A percentile compares a stretch with the other conserved stretches of the same genome.
These are phyloP conservation scores for Ispidina picta DNA, from an alignment of 2,797 vertebrate genomes.

Conservation along the genomic window DNA sequence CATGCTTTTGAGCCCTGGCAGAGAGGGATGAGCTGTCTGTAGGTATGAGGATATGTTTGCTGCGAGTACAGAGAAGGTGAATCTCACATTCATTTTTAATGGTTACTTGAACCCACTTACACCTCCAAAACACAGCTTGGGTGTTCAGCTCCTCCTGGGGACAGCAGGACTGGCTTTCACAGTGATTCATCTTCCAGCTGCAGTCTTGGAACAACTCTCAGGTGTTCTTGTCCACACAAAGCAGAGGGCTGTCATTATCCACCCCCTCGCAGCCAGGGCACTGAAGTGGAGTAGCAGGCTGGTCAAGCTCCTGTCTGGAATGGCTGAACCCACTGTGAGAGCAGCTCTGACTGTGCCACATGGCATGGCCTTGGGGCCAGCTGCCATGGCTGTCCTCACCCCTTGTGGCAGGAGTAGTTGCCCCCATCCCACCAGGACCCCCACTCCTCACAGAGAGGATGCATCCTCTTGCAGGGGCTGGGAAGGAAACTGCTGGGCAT, in stretches of 20 bases:
- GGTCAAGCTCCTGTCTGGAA: background rate
- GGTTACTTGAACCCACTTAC: background rate
- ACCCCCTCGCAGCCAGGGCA: background rate
- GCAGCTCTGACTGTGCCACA: fast-evolving
- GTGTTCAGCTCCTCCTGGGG: background rate
- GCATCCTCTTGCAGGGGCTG: fast-evolving
- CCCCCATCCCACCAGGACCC: fast-evolving
- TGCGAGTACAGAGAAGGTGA: fast-evolving
- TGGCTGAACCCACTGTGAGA: background rate
- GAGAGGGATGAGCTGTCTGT: background rate
- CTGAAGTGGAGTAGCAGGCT: background rate
- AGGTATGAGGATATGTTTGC: fast-evolving
- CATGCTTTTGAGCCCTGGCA: fast-evolving
- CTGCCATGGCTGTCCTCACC: background rate
- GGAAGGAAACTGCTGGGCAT: background rate
- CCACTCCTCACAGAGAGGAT: fast-evolving
- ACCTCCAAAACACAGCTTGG: background rate
- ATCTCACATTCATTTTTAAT: fast-evolving
- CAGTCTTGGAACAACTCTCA: background rate
- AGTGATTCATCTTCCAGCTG: background rate
- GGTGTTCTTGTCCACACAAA: background rate
- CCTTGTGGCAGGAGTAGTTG: fast-evolving
- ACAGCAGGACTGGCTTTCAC: background rate
- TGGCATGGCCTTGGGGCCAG: fast-evolving
- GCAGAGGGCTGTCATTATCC: slow-evolving; percentile 22